These are phyloP conservation scores for Drosophila pachea DNA, from an alignment of 1,140 invertebrate genomes.

Conservation along the genomic window DNA sequence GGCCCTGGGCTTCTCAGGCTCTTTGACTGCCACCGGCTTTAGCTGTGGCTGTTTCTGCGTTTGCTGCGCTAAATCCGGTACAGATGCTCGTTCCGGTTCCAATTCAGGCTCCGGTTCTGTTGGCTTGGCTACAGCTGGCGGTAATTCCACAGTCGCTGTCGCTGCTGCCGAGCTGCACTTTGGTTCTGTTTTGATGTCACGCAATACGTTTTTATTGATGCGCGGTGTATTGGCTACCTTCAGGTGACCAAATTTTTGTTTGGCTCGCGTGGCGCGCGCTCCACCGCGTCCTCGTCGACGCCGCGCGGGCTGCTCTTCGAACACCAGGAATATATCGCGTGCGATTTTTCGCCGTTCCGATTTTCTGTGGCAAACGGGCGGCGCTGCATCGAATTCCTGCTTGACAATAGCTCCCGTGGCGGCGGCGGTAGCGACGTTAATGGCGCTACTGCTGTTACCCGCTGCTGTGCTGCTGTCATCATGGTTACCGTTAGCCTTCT, in stretches of 20 bases:
- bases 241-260: constrained; percentile 73
- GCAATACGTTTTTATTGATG: constrained; percentile 58
- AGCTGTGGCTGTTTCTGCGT: background rate
- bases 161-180: constrained; percentile 67
- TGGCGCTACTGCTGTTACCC: constrained; percentile 1
- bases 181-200: constrained; percentile 77
- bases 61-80: background rate
- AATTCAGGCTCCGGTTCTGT: background rate
- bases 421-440: background rate
- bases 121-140: background rate
- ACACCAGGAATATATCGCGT: constrained; percentile 75
- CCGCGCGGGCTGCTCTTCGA: constrained; percentile 67
- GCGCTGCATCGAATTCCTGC: constrained; percentile 61
- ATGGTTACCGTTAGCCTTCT: constrained; percentile 22
- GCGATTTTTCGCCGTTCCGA: constrained; percentile 76
- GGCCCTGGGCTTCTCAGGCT: constrained; percentile 36
- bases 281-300: constrained; percentile 64
- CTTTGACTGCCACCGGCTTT: background rate
- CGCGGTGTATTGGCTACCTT: constrained; percentile 70
- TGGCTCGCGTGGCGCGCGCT: constrained; percentile 47
- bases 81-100: background rate
- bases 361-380: constrained; percentile 69
- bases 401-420: constrained; percentile 40
- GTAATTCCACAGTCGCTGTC: constrained; percentile 6
- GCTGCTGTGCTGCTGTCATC: constrained; percentile 21